A percentile compares a stretch with the other conserved stretches of the same genome.
These are phyloP conservation scores for Tetramorium simillimum DNA, from an alignment of 1,140 invertebrate genomes.

Conservation along the genomic window DNA sequence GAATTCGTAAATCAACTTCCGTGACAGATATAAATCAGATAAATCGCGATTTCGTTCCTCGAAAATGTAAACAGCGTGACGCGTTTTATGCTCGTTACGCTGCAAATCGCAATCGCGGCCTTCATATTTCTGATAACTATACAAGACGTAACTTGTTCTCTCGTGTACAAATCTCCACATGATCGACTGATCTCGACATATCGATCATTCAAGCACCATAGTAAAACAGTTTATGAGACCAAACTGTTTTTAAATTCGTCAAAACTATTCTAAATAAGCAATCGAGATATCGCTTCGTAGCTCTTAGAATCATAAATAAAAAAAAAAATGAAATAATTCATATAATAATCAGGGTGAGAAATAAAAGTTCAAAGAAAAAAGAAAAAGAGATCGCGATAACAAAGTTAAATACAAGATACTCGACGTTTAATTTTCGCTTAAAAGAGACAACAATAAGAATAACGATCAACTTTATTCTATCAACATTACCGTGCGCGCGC, in stretches of 20 bases:
- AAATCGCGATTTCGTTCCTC: conserved; percentile 30
- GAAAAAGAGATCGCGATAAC: background rate
- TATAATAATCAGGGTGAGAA: background rate
- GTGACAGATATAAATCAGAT: conserved; percentile 51
- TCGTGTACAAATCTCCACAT: background rate
- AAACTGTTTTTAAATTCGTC: background rate
- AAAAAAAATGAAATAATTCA: background rate
- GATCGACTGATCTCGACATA: conserved; percentile 31
- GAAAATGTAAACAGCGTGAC: conserved; percentile 37
- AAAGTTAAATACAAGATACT: background rate
- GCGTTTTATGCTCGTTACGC: conserved; percentile 35
- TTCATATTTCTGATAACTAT: conserved; percentile 40
- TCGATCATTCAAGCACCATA: background rate
- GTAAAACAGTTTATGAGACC: background rate
- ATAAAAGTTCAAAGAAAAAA: background rate
- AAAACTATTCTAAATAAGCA: background rate
- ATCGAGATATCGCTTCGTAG: background rate
- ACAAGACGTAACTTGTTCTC: background rate
- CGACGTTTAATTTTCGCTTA: background rate
- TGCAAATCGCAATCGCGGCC: conserved; percentile 15
- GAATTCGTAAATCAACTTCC: conserved; percentile 54
- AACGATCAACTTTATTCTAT: background rate
- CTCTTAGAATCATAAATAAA: background rate
- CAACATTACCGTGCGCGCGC: background rate
- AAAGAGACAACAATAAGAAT: background rate